Evolutionary conservation across 2,888 invertebrate genomes (phyloP).

Genomic region (Branchinecta sandiegonensis): DNA sequence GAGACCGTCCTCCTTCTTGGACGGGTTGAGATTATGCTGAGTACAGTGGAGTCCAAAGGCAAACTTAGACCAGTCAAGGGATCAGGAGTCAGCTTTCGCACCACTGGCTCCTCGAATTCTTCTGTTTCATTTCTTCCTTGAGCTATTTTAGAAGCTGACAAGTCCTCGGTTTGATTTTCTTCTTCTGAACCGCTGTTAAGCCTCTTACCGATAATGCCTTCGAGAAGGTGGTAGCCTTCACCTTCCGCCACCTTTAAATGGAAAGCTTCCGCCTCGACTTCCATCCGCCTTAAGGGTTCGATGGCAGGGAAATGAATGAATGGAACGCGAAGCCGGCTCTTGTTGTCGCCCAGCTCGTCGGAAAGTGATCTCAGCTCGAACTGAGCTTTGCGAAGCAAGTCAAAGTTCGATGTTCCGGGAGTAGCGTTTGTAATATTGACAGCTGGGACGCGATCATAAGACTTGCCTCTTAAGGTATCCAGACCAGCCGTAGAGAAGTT

Average conservation of each 20-base stretch:
- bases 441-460: background rate
- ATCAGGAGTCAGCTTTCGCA: background rate
- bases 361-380: background rate
- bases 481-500: background rate
- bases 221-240: slow-evolving; percentile 3
- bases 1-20: background rate
- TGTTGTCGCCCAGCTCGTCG: background rate
- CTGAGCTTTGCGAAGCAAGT: background rate
- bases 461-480: background rate
- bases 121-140: background rate
- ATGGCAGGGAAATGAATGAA: background rate
- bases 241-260: slow-evolving; percentile 1
- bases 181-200: background rate
- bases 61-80: background rate
- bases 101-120: background rate
- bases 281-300: background rate
- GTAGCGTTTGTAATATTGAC: background rate
- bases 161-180: background rate
- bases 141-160: too few relatives aligned
- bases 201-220: slow-evolving; percentile 11
- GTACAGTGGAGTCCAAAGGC: background rate
- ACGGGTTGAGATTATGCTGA: background rate
- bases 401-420: background rate
- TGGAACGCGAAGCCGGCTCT: background rate
- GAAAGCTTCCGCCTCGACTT: background rate